Evolutionary conservation across 2,888 invertebrate genomes (phyloP), one percentile per base, ranked within the genome.

Genomic region (Catonia carolina): DNA sequence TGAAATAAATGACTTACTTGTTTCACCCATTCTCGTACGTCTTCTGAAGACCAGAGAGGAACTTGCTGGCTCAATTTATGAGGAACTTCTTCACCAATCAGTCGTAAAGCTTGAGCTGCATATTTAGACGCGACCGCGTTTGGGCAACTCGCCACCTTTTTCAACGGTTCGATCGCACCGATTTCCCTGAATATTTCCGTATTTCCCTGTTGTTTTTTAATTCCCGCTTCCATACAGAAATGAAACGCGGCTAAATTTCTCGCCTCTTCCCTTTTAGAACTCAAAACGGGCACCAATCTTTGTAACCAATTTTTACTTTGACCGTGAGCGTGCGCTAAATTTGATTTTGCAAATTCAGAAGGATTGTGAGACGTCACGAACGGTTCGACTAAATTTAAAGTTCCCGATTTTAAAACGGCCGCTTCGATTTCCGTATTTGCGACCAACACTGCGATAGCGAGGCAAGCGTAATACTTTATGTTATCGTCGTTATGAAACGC

Each of bases 351-450:
- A 73, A 99, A 99, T 70, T 93, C 89, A 48, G 87, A 89, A 2
- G 98, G 98, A 72, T 93, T 91, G 70, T 98, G 96, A 1, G 89
- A 80, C 12, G 89, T 89, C 12, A 99, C 89, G 72, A 99, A 99
- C 0, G 97, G 97, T 71, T 98, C 96, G 1, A 99, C 96, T 62
- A 99, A 81, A 68, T 93, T 89, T 66, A 99, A 75, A 1, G 98
- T 97, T n/a, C 96, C 98, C 0, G 97, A 96, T 71, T 92, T 90
- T 20, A 92, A 76, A 1, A 99, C 97, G 33, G 92, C 93, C 0
- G 95, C 91, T 77, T 98, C 98, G 64, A 98, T 92, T 78, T 99
- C 98, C 69, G 95, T 94, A 73, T 97, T 97, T 8, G 96, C 95
- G 20, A 96, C 95, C 61, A 98, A 78, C 23, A 93, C 93, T 4